Evolutionary conservation across 2,797 vertebrate genomes (phyloP).

Genomic region (Pangasius mekongensis): DNA sequence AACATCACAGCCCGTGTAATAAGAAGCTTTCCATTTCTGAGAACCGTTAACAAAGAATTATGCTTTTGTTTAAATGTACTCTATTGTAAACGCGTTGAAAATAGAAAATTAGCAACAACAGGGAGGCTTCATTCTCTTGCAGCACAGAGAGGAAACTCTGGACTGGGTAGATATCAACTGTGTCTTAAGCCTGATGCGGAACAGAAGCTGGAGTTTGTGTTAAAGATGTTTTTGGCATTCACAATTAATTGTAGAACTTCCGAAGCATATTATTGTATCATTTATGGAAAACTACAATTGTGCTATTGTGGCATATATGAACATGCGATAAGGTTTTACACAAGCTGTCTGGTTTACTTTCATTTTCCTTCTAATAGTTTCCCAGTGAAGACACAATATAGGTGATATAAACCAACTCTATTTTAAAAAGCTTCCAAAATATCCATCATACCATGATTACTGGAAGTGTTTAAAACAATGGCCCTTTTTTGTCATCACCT

Average conservation of each 20-base stretch:
- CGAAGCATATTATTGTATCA: not conserved
- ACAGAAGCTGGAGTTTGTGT: not conserved
- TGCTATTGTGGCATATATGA: not conserved
- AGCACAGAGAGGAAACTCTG: not conserved
- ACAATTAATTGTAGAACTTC: not conserved
- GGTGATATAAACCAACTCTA: not conserved
- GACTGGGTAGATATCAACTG: not conserved
- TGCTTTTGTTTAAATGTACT: conserved; percentile 19
- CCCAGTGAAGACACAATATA: too few species aligned
- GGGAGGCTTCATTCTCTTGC: not conserved
- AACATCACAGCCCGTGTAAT: not conserved
- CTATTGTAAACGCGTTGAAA: conserved; percentile 10
- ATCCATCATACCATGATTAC: not conserved
- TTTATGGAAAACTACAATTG: not conserved
- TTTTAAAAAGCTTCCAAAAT: not conserved
- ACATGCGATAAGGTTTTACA: not conserved
- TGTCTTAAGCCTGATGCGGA: not conserved
- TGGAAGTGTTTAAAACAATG: not conserved
- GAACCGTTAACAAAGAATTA: not conserved
- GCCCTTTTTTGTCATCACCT: not conserved
- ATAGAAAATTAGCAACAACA: conserved; percentile 9
- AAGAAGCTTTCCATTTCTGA: not conserved
- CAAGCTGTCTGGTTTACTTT: not conserved
- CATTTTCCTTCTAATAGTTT: not conserved
- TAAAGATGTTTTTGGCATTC: not conserved